Percentiles rank a stretch among this genome's conserved stretches.
phyloP scores from a whole-genome alignment of 2,113 vertebrate species.

The Lepisosteus oculatus region DNA sequence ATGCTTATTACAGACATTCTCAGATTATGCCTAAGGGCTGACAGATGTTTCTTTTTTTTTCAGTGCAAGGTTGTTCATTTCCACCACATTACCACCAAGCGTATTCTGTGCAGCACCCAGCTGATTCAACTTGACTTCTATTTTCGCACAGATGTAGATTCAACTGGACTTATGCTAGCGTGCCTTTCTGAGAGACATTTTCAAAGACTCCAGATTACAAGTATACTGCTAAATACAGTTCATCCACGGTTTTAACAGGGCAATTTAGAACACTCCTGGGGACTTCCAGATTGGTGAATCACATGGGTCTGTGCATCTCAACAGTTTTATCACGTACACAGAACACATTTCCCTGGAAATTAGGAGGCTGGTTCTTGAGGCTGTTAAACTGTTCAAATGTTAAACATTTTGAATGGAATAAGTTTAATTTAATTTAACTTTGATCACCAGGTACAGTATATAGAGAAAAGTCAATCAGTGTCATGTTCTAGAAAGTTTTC shows the following conservation, averaged over 20 bases:
- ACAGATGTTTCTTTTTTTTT: conserved; percentile 55
- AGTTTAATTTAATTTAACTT: neutral
- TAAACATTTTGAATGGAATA: conserved; percentile 2
- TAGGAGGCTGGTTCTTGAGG: neutral
- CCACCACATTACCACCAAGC: conserved; percentile 14
- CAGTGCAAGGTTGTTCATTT: conserved; percentile 32
- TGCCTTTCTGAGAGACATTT: conserved; percentile 19
- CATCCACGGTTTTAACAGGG: neutral
- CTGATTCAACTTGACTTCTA: conserved; percentile 38
- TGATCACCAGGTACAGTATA: neutral
- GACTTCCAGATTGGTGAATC: conserved; percentile 6
- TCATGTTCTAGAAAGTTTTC: no score
- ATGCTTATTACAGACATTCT: conserved; percentile 46
- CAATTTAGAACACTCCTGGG: conserved; percentile 10
- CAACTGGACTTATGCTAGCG: neutral
- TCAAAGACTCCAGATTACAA: conserved; percentile 9
- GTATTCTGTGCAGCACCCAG: conserved; percentile 21
- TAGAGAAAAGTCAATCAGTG: no score
- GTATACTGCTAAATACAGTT: conserved; percentile 14
- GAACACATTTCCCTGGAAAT: neutral
- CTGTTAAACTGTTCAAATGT: neutral
- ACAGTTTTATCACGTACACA: neutral
- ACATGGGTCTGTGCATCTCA: conserved; percentile 5
- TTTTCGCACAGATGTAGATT: conserved; percentile 20
- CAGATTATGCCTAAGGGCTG: conserved; percentile 54